phyloP scores from a whole-genome alignment of 2,113 vertebrate genomes.

The Clinocottus analis region DNA sequence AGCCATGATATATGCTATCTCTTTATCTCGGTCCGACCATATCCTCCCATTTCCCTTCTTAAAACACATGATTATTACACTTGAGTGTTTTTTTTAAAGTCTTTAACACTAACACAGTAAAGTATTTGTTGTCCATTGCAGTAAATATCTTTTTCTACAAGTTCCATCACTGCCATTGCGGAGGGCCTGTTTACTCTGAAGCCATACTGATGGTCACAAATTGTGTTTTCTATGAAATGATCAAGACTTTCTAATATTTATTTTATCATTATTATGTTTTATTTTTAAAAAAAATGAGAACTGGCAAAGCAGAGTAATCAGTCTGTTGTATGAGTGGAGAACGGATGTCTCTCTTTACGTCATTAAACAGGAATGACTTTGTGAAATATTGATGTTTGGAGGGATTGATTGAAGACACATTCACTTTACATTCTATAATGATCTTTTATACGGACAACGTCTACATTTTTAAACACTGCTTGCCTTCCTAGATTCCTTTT shows the following conservation, averaged over 20 bases:
- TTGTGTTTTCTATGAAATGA: not conserved
- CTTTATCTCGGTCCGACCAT: too few relatives aligned
- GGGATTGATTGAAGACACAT: not conserved
- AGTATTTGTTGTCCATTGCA: not conserved
- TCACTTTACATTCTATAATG: not conserved
- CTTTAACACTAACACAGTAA: not conserved
- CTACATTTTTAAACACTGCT: not conserved
- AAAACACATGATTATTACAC: too few relatives aligned
- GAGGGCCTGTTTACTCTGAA: not conserved
- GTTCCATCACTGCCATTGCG: too few relatives aligned
- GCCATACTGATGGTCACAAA: not conserved
- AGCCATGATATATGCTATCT: too few relatives aligned
- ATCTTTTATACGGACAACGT: too few relatives aligned
- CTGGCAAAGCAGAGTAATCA: not conserved
- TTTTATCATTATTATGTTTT: not conserved
- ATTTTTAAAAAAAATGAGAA: not conserved
- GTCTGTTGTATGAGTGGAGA: not conserved
- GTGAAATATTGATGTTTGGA: not conserved
- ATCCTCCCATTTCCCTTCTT: too few relatives aligned
- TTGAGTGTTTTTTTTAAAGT: not conserved
- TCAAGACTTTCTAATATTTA: not conserved
- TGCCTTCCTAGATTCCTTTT: conserved; percentile 80
- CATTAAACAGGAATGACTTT: not conserved
- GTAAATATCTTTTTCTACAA: not conserved
- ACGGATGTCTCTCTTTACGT: not conserved